Conservation (phyloP, 2,888 invertebrate species). For the Uropetala carovei region DNA sequence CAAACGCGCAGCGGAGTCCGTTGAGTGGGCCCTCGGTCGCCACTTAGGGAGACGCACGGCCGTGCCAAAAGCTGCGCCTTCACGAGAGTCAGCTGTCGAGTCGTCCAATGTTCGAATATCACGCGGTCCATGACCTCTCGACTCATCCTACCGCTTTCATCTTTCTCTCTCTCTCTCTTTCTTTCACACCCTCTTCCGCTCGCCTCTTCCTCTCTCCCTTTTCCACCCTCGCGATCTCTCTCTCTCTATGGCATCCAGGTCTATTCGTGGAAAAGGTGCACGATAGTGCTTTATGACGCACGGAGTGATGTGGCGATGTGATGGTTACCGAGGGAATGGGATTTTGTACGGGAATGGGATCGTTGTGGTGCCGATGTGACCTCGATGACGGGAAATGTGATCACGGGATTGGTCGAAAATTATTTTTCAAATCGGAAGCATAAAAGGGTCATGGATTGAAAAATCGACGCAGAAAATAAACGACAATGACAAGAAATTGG, state of each 20-base stretch:
- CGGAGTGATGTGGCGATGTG: no score
- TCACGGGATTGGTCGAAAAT: no score
- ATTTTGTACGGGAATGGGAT: no score
- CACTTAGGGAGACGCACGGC: constrained; percentile 35
- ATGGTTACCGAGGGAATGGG: no score
- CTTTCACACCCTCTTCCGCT: neutral
- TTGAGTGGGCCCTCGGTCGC: constrained; percentile 11
- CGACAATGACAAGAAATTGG: neutral
- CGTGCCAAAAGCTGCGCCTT: constrained; percentile 45
- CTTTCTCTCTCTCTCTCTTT: neutral
- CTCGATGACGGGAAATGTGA: no score
- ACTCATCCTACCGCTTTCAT: no score
- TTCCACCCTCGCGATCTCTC: neutral
- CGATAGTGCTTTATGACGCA: no score
- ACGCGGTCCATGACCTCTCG: constrained; percentile 35
- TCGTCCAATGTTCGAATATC: constrained; percentile 29
- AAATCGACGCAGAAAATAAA: no score
- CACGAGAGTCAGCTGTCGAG: constrained; percentile 42
- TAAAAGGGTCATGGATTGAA: no score
- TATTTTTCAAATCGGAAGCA: no score
- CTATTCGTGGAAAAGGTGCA: no score
- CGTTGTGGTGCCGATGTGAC: no score
- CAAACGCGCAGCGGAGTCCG: constrained; percentile 31
- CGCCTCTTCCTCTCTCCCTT: neutral
- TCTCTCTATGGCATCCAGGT: neutral